A percentile compares a stretch with the other conserved stretches of the same genome.
These are phyloP conservation scores for Amphiprion percula DNA, from an alignment of 2,113 vertebrate species.

Conservation along the genomic window DNA sequence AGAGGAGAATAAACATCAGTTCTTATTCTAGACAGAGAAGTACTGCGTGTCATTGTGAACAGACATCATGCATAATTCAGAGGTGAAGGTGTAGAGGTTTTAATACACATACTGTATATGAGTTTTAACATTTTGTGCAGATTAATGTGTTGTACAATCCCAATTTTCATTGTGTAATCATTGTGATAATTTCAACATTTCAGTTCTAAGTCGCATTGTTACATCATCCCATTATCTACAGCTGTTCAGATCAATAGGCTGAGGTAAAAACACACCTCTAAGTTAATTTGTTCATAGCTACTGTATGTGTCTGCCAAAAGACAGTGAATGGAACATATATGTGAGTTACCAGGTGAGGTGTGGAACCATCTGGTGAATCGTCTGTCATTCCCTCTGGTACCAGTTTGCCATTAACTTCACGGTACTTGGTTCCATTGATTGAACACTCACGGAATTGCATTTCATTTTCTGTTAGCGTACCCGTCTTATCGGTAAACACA, in stretches of 20 bases:
- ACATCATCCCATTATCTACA: too few relatives aligned
- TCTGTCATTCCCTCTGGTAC: constrained; percentile 92
- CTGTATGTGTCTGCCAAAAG: not conserved
- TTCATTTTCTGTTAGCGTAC: constrained; percentile 98
- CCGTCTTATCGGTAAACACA: constrained; percentile 98
- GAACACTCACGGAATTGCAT: constrained; percentile 99
- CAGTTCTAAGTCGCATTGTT: too few relatives aligned
- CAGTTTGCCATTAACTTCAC: constrained; percentile 94
- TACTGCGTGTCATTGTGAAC: too few relatives aligned
- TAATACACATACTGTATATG: not conserved
- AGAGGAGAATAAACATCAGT: not conserved
- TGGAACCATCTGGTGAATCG: constrained; percentile 87
- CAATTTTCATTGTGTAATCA: too few relatives aligned
- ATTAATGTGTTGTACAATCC: too few relatives aligned
- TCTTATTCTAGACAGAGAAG: not conserved
- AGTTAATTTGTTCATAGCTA: not conserved
- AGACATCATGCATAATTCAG: too few relatives aligned
- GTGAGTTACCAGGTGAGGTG: constrained; percentile 85
- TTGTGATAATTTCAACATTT: too few relatives aligned
- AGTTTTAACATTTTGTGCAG: not conserved
- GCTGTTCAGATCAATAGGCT: not conserved
- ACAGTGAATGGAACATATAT: not conserved
- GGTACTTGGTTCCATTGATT: constrained; percentile 95
- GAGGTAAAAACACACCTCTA: not conserved
- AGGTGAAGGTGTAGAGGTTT: not conserved